These are phyloP conservation scores for Pomatorhinus ruficollis DNA, from an alignment of 2,113 vertebrate genomes.

Conservation along the genomic window DNA sequence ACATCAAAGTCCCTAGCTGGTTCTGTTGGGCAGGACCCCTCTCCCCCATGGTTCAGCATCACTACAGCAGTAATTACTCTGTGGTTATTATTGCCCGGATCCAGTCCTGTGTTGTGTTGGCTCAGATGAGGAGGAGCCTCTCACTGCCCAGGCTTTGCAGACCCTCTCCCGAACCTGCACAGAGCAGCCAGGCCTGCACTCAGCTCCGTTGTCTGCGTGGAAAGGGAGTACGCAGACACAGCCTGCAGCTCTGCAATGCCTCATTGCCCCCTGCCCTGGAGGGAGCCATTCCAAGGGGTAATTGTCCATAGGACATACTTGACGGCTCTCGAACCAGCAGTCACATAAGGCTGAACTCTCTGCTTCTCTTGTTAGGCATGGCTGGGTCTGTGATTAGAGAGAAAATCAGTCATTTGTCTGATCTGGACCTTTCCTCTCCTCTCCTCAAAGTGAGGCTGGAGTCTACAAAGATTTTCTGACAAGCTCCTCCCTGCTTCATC, in stretches of 20 bases:
- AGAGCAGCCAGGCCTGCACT: fast-evolving
- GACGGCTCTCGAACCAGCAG: not conserved
- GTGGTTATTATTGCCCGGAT: not conserved
- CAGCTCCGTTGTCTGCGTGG: fast-evolving
- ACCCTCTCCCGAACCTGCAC: fast-evolving
- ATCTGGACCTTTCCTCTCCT: not conserved
- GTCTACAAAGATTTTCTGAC: not conserved
- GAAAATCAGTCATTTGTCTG: not conserved
- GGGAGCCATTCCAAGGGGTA: not conserved
- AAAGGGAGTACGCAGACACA: fast-evolving
- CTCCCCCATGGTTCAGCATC: fast-evolving
- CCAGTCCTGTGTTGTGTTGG: fast-evolving
- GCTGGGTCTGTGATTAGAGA: not conserved
- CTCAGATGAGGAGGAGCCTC: not conserved
- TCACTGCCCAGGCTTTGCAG: not conserved
- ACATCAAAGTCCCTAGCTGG: too few species aligned
- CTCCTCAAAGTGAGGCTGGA: not conserved
- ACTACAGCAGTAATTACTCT: not conserved
- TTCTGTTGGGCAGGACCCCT: fast-evolving
- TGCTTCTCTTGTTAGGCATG: not conserved
- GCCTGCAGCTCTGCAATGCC: not conserved
- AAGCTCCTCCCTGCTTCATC: not conserved
- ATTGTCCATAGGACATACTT: not conserved
- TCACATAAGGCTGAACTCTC: not conserved
- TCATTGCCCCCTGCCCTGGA: not conserved